Evolutionary conservation across 1,140 invertebrate species (phyloP).

Genomic region (Meteorus sp.): DNA sequence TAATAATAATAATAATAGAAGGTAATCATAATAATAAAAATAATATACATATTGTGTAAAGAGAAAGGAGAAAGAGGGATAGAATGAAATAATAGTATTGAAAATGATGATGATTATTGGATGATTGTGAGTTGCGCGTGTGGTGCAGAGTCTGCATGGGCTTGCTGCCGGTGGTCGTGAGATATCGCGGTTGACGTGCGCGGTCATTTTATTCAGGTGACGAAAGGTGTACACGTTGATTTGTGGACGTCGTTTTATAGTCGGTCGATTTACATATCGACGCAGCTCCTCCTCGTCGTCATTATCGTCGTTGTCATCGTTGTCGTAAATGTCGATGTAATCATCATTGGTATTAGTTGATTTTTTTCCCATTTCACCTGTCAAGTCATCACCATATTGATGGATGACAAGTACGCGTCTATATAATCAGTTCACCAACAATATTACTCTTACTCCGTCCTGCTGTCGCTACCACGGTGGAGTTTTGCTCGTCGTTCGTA

Average conservation of each 20-base stretch:
- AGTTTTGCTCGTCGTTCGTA: slow-evolving; percentile 6
- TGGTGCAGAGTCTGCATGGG: not conserved
- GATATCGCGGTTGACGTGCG: slow-evolving; percentile 2
- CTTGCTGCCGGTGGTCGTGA: slow-evolving; percentile 6
- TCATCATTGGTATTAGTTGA: not conserved
- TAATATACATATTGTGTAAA: no score
- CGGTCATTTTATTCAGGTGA: not conserved
- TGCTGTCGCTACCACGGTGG: slow-evolving; percentile 9
- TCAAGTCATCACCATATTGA: no score
- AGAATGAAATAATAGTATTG: not conserved
- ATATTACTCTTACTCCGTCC: slow-evolving; percentile 5
- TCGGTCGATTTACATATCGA: not conserved
- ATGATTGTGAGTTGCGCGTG: not conserved
- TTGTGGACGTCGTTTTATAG: no score
- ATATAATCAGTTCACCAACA: not conserved
- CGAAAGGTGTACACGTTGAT: not conserved
- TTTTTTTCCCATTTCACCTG: not conserved
- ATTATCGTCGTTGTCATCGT: not conserved
- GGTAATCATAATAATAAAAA: not conserved
- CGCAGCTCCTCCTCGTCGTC: not conserved
- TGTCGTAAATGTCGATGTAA: not conserved
- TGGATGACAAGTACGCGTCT: no score
- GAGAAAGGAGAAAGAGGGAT: no score
- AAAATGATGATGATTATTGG: slow-evolving; percentile 18
- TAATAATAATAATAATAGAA: not conserved